Base-by-base conservation (phyloP, 2,113 vertebrate species). In the Herpailurus yagouaroundi region DNA sequence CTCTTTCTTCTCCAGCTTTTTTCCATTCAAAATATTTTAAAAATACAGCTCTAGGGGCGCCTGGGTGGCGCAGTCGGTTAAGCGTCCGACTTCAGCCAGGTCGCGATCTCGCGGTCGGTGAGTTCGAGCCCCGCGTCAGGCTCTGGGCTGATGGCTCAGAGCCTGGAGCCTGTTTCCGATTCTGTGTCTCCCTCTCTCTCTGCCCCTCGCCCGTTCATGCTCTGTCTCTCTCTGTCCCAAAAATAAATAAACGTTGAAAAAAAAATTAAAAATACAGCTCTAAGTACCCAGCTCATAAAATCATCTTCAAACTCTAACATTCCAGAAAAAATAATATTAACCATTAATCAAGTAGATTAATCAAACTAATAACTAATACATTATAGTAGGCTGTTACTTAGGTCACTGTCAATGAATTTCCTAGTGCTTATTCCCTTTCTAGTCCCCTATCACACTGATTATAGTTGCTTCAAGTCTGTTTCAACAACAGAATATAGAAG, bases 381-480 rank as follows among this genome's bases (percentile, higher is more conserved):
- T 23, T 36, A 63, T 10, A 81, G 5, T 7, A 18, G 4, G 11
- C 29, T 71, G 18, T 27, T 63, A 41, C 9, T 66, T 31, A 45
- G 10, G 9, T 50, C n/a, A 52, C 9, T 4, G 4, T 21, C 60
- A 57, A 4, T 38, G 60, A 71, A 41, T 4, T 64, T 29, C 10
- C 19, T 45, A n/a, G 3, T 33, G 19, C 68, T 60, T 7, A 4
- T 74, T 38, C 27, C 3, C n/a, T 50, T 74, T 8, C 7, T 50
- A 1, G 1, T 27, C 11, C 25, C 48, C 7, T 13, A 2, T 4
- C 15, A 6, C 21, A 15, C 48, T n/a, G 5, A 89, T 60, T 11
- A 14, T 33, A 55, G 7, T 57, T 36, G 25, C 71, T 4, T 89
- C 5, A 7, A 76, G 4, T 55, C 66, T 63, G 21, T 63, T 94